Conservation (phyloP, 1,140 invertebrate species). For the Bombus soroeensis region DNA sequence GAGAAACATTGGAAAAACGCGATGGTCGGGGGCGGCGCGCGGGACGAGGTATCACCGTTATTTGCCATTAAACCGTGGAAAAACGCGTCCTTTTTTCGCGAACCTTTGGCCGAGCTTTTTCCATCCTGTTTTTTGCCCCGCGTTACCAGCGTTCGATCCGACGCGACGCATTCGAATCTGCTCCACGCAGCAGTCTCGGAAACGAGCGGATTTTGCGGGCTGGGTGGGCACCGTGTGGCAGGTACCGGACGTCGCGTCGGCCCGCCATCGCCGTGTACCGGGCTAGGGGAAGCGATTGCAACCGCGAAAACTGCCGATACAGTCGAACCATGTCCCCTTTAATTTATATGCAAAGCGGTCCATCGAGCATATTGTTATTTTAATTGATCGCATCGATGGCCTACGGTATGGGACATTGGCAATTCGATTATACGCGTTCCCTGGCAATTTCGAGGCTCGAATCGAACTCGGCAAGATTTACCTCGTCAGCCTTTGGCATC, state of each 20-base stretch:
- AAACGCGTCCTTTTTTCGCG: not conserved
- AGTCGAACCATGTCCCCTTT: constrained; percentile 50
- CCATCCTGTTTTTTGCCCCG: not conserved
- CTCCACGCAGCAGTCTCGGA: not conserved
- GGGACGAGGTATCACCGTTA: not conserved
- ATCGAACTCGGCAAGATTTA: constrained; percentile 53
- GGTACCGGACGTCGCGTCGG: not conserved
- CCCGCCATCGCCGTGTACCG: not conserved
- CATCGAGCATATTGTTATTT: constrained; percentile 70
- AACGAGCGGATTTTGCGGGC: constrained; percentile 5
- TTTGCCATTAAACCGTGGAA: constrained; percentile 3
- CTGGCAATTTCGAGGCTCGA: constrained; percentile 40
- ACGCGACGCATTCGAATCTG: not conserved
- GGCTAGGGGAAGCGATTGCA: not conserved
- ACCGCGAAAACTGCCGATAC: constrained; percentile 60
- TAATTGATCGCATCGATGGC: constrained; percentile 54
- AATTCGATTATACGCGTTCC: constrained; percentile 63
- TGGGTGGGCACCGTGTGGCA: not conserved
- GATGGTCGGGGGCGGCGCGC: not conserved
- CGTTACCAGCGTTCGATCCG: not conserved
- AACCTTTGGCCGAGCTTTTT: not conserved
- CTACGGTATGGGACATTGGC: constrained; percentile 34
- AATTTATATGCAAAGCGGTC: constrained; percentile 68
- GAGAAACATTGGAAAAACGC: not conserved
- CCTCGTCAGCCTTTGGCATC: not conserved